phyloP scores from a whole-genome alignment of 2,113 vertebrate genomes.

The Terrapene triunguis region DNA sequence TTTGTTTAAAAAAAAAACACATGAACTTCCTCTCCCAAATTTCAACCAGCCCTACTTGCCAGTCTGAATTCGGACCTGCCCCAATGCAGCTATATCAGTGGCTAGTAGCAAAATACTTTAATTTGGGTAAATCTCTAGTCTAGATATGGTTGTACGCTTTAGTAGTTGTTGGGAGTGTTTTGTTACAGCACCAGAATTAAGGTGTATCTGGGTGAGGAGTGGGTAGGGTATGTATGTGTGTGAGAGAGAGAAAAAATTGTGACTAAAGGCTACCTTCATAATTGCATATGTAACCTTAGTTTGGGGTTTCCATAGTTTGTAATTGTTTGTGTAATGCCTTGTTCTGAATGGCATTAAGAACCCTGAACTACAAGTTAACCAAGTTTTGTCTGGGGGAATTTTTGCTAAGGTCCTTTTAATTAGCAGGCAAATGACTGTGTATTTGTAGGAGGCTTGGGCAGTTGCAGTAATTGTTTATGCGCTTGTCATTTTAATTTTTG shows the following conservation, averaged over 20 bases:
- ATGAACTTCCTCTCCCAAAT: background rate
- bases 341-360: background rate
- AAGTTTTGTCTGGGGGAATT: background rate
- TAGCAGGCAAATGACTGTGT: background rate
- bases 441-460: background rate
- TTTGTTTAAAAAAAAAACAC: background rate
- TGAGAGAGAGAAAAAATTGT: background rate
- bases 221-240: background rate
- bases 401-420: background rate
- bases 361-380: background rate
- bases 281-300: background rate
- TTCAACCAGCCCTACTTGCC: background rate
- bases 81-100: background rate
- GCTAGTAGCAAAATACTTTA: rapidly evolving
- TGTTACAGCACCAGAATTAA: background rate
- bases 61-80: background rate
- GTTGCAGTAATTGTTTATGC: background rate
- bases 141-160: background rate
- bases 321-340: background rate
- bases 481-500: background rate
- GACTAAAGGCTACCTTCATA: background rate
- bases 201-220: rapidly evolving
- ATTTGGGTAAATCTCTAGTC: background rate
- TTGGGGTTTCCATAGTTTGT: background rate
- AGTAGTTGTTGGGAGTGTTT: background rate